phyloP scores from a whole-genome alignment of 2,888 invertebrate genomes.

The Pherbina coryleti region DNA sequence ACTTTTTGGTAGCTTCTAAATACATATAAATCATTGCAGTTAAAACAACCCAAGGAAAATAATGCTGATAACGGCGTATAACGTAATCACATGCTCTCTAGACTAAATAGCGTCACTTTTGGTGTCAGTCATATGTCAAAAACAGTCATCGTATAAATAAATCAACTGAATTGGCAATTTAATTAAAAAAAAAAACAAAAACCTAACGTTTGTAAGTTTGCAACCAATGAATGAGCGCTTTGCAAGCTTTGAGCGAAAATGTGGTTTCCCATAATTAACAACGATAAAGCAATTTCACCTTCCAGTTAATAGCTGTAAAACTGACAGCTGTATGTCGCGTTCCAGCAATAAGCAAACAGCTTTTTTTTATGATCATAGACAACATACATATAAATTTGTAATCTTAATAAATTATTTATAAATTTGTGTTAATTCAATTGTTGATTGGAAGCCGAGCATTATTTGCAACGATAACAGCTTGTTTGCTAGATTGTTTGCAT shows the following conservation, averaged over 20 bases:
- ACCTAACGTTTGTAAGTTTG: too few relatives aligned
- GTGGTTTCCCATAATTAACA: not conserved
- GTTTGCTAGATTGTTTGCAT: not conserved
- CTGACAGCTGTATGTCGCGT: conserved; percentile 14
- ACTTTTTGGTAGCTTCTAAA: too few relatives aligned
- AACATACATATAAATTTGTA: not conserved
- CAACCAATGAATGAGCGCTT: not conserved
- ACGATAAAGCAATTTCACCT: too few relatives aligned
- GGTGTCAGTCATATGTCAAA: too few relatives aligned
- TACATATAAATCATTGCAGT: too few relatives aligned
- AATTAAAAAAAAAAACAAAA: too few relatives aligned
- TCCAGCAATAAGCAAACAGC: conserved; percentile 9
- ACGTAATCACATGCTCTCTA: too few relatives aligned
- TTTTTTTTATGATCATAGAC: not conserved
- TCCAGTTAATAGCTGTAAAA: conserved; percentile 6
- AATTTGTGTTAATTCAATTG: conserved; percentile 25
- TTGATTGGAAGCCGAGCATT: conserved; percentile 1
- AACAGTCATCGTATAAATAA: too few relatives aligned
- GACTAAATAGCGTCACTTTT: too few relatives aligned
- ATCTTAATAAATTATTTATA: conserved; percentile 18
- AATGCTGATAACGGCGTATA: too few relatives aligned
- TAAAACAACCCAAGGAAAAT: too few relatives aligned
- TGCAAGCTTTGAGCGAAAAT: not conserved
- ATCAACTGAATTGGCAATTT: too few relatives aligned
- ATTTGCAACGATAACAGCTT: not conserved